Evolutionary conservation across 2,888 invertebrate species (phyloP).

Genomic region (Acanthococcus lagerstroemiae): DNA sequence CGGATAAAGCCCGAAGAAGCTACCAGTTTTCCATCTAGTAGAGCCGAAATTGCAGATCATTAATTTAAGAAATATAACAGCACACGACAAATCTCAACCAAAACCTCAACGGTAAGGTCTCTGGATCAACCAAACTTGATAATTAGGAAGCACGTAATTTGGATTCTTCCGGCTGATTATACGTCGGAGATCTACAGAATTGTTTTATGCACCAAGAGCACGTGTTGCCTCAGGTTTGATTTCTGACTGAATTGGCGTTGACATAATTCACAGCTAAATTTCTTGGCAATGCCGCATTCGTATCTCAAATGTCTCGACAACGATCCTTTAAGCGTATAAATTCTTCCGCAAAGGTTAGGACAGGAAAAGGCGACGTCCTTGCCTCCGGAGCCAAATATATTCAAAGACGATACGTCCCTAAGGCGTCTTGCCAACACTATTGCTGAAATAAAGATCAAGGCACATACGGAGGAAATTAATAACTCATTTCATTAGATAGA

Average conservation of each 20-base stretch:
- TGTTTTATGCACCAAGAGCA: slow-evolving; percentile 33
- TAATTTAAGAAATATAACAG: no score
- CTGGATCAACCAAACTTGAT: no score
- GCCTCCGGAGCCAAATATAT: slow-evolving; percentile 39
- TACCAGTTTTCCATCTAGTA: no score
- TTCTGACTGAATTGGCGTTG: not conserved
- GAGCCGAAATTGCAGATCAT: no score
- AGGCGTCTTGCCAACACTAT: no score
- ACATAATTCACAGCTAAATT: slow-evolving; percentile 29
- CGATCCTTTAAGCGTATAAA: slow-evolving; percentile 45
- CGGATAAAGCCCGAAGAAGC: no score
- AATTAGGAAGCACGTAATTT: no score
- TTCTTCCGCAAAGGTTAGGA: slow-evolving; percentile 41
- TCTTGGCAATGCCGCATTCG: slow-evolving; percentile 30
- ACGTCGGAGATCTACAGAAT: slow-evolving; percentile 27
- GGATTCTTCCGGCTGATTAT: slow-evolving; percentile 10
- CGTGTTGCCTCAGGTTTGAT: not conserved
- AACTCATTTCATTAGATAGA: no score
- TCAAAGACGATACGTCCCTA: no score
- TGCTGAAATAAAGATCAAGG: no score
- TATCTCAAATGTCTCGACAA: not conserved
- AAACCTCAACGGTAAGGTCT: no score
- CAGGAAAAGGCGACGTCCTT: not conserved
- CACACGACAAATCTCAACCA: no score
- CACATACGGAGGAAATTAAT: not conserved